phyloP scores from a whole-genome alignment of 2,797 vertebrate species.

The Staurois parvus region DNA sequence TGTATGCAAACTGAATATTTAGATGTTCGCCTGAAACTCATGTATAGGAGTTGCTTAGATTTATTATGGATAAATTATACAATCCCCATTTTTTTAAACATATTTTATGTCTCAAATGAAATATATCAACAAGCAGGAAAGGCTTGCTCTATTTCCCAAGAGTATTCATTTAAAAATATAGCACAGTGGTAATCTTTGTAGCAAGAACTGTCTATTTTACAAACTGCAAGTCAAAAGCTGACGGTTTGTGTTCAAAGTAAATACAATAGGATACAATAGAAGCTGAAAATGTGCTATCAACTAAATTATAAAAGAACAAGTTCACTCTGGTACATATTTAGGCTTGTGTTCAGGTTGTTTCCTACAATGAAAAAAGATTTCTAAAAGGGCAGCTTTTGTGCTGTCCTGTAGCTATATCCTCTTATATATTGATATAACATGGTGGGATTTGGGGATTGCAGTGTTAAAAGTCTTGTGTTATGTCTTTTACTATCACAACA shows the following conservation, averaged over 20 bases:
- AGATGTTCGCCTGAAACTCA: no score
- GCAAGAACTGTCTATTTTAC: not conserved
- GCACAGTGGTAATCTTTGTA: not conserved
- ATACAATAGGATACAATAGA: constrained; percentile 3
- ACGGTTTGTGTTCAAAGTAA: not conserved
- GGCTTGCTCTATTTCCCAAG: not conserved
- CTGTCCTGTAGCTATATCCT: not conserved
- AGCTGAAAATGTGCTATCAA: constrained; percentile 13
- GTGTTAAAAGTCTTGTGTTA: constrained; percentile 45
- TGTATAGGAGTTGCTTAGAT: no score
- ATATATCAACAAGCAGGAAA: not conserved
- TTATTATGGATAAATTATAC: not conserved
- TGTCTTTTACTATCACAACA: constrained; percentile 57
- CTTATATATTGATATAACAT: constrained; percentile 4
- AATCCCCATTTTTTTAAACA: no score
- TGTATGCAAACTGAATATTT: no score
- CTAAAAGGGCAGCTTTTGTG: not conserved
- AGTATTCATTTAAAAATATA: not conserved
- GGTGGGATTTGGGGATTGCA: not conserved
- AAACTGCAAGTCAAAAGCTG: constrained; percentile 7
- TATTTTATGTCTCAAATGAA: not conserved
- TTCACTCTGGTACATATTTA: not conserved
- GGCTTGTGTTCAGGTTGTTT: not conserved
- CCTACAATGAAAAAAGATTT: not conserved
- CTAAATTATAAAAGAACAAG: constrained; percentile 14